These are phyloP conservation scores for Chloroceryle amazona DNA, from an alignment of 2,797 vertebrate genomes.

Conservation along the genomic window DNA sequence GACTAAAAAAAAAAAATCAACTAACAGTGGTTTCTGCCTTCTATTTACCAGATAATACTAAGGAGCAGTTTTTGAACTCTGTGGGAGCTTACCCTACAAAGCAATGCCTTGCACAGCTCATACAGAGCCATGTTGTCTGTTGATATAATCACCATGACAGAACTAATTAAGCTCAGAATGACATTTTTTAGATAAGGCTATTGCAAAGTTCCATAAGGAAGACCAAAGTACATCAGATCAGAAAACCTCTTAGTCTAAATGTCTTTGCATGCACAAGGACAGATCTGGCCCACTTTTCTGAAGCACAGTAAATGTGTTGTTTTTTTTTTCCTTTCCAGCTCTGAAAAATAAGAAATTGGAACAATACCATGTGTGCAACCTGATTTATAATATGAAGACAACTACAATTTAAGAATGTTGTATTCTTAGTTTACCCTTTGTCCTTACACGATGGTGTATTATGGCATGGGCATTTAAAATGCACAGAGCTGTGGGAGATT, in stretches of 20 bases:
- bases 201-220: background rate
- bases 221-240: background rate
- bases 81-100: background rate
- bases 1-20: background rate
- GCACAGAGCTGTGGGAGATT: slow-evolving; percentile 38
- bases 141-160: slow-evolving; percentile 24
- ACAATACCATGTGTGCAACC: background rate
- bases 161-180: slow-evolving; percentile 37
- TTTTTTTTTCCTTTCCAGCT: background rate
- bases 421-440: slow-evolving; percentile 30
- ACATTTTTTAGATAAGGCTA: background rate
- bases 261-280: background rate
- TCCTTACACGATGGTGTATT: slow-evolving; percentile 4
- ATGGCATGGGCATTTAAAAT: slow-evolving; percentile 61
- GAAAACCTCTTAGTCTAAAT: background rate
- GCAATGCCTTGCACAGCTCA: background rate
- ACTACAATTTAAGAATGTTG: background rate
- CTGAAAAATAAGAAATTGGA: background rate
- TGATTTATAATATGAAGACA: background rate
- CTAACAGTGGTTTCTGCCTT: background rate
- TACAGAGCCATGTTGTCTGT: background rate
- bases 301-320: background rate
- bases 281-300: background rate
- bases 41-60: background rate
- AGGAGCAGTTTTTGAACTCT: slow-evolving; percentile 16